Percentiles rank a stretch among this genome's conserved stretches.
These are phyloP conservation scores for Notolabrus celidotus DNA, from an alignment of 2,797 vertebrate genomes.

Conservation along the genomic window DNA sequence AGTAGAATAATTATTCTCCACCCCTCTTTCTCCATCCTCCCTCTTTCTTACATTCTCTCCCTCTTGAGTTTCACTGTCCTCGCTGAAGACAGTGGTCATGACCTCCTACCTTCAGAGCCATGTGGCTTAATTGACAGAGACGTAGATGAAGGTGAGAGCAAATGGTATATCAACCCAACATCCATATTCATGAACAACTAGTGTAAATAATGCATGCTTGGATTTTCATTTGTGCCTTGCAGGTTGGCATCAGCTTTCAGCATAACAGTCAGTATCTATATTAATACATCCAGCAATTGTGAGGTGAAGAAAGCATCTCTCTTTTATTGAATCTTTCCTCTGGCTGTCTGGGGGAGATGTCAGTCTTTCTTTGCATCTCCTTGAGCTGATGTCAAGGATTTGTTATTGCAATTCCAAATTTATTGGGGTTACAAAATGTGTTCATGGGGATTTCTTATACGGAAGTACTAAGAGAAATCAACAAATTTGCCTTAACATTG, in stretches of 20 bases:
- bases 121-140: constrained; percentile 71
- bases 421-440: too few relatives aligned
- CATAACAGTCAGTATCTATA: constrained; percentile 62
- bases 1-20: constrained; percentile 9
- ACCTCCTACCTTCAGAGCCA: constrained; percentile 65
- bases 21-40: constrained; percentile 3
- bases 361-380: constrained; percentile 40
- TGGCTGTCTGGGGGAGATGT: constrained; percentile 35
- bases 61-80: constrained; percentile 29
- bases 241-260: constrained; percentile 52
- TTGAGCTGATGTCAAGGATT: too few relatives aligned
- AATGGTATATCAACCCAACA: constrained; percentile 49
- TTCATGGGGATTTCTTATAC: too few relatives aligned
- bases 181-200: constrained; percentile 82
- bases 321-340: constrained; percentile 67
- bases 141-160: constrained; percentile 60
- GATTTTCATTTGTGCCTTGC: constrained; percentile 79
- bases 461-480: too few relatives aligned
- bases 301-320: constrained; percentile 51
- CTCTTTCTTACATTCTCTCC: constrained; percentile 10
- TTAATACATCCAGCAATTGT: constrained; percentile 59
- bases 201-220: constrained; percentile 85
- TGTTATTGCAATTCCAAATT: too few relatives aligned
- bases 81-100: constrained; percentile 65
- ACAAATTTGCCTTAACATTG: too few relatives aligned